Base-by-base conservation (phyloP, 2,113 vertebrate genomes). In the Hyperopisus bebe region DNA sequence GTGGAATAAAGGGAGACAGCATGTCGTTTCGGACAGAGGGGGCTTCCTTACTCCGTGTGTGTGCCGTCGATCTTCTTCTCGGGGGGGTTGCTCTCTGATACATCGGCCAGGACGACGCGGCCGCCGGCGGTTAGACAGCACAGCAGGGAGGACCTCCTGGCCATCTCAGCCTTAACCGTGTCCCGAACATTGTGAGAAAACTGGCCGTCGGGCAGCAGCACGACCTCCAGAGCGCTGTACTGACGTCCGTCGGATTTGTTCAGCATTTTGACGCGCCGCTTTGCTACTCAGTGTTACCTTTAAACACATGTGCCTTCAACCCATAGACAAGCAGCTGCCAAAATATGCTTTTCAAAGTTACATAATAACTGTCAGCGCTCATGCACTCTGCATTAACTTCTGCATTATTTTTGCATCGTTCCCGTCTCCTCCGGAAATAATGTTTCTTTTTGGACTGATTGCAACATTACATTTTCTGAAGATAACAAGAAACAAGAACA, bases 41-140 rank as follows among this genome's bases (percentile, higher is more conserved):
- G 35, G 10, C 11, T 58, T 80, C 94, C 95, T 95, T 92, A 96
- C 96, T 96, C 94, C 7, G 70, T 48, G 89, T 88, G 94, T 3
- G 11, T 11, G 0, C 94, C 95, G 3, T 94, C 92, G n/a, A 58
- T 90, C 0, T 17, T 50, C 0, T 88, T 90, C 27, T 74, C 47
- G 1, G 90, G 87, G 51, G 77, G 47, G 5, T 90, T 91, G 48
- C 90, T 91, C 87, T 94, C 92, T 7, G 91, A 91, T 5, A 94
- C 91, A 89, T 95, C 93, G 90, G 92, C 94, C 19, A 96, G 6
- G 19, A 50, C 27, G 88, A 96, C 89, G 2, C 27, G 91, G 0
- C 95, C 94, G 0, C 31, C 35, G 19, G 2, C 1, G 11, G 10
- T 86, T 77, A 96, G 90, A n/a, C 92, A 94, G 21, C 94, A 94